Base-by-base conservation (phyloP, 2,113 vertebrate species). In the Nestor notabilis region DNA sequence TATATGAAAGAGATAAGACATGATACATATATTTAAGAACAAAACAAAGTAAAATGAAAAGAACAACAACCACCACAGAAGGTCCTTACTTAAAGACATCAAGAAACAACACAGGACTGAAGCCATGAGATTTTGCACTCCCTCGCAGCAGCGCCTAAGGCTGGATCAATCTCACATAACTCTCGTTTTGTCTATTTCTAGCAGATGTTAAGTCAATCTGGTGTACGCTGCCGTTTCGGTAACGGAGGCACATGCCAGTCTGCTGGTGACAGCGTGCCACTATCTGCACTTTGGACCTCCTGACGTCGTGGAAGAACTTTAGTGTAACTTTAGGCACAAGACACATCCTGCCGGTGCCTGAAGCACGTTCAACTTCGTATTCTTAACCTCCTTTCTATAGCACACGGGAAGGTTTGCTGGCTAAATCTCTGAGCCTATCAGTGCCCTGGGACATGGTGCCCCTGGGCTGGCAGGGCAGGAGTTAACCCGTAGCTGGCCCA, bases 91-190 rank as follows among this genome's bases (percentile, higher is more conserved):
- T 47, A 29, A 41, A 4, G 20, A 68, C 50, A 60, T 25, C 37
- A 46, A n/a, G n/a, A 68, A 80, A 46, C 20, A 27, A 23, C 14
- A 28, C 8, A 31, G 11, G 29, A 29, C n/a, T 60, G 5, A 15
- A 53, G 75, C 12, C 35, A 37, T 0, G 5, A 78, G 64, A 28
- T 37, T 56, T 35, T 50, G 17, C 49, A 19, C 12, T 33, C 17
- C 21, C 5, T 7, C 25, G 41, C 24, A 47, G 71, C 31, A 47
- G 27, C 35, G 13, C 55, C 29, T 31, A 10, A 20, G 9, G 41
- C 25, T 1, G 2, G 41, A 25, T 63, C 17, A 27, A 4, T 13
- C 25, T 25, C 1, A 0, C 17, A 0, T 35, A 49, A 49, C 11
- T 55, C 41, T 9, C 6, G 10, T 43, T 49, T 56, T 64, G 21